phyloP scores from a whole-genome alignment of 2,113 vertebrate species.

The Dissostichus mawsoni region DNA sequence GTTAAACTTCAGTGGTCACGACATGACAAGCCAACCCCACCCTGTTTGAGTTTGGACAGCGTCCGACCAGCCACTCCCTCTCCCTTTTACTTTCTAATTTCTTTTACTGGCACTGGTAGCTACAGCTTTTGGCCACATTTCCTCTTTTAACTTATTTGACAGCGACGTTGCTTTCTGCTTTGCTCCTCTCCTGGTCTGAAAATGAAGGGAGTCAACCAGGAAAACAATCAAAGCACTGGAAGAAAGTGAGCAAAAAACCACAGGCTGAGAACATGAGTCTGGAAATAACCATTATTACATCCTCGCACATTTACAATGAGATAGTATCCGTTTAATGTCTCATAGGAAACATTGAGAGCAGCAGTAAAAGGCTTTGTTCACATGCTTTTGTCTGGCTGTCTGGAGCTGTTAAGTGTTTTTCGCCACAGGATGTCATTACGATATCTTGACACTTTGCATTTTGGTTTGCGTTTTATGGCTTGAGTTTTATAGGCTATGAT shows the following conservation, averaged over 20 bases:
- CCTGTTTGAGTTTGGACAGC: constrained; percentile 25
- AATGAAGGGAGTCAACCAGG: constrained; percentile 14
- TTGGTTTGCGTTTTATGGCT: constrained; percentile 21
- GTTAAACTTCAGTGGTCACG: constrained; percentile 3
- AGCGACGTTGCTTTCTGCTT: neutral
- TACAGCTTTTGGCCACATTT: neutral
- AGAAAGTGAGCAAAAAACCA: constrained; percentile 50
- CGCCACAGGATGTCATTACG: constrained; percentile 23
- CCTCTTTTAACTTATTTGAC: constrained; percentile 25
- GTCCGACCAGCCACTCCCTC: constrained; percentile 5
- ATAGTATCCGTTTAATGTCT: constrained; percentile 31
- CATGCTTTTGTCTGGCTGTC: constrained; percentile 5
- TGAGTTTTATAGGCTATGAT: constrained; percentile 6
- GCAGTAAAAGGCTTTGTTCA: constrained; percentile 27
- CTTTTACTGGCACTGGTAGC: constrained; percentile 1
- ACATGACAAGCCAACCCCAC: constrained; percentile 33
- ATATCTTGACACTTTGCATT: constrained; percentile 28
- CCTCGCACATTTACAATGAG: constrained; percentile 3
- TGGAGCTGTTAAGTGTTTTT: neutral
- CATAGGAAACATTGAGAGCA: constrained; percentile 5
- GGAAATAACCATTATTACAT: constrained; percentile 44
- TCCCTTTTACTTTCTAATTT: constrained; percentile 31
- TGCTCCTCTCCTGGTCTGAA: neutral
- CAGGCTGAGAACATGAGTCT: constrained; percentile 19
- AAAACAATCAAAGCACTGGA: constrained; percentile 6